Evolutionary conservation across 2,888 invertebrate species (phyloP), one percentile per base, ranked within the genome.

Genomic region (Philereme vetulata): DNA sequence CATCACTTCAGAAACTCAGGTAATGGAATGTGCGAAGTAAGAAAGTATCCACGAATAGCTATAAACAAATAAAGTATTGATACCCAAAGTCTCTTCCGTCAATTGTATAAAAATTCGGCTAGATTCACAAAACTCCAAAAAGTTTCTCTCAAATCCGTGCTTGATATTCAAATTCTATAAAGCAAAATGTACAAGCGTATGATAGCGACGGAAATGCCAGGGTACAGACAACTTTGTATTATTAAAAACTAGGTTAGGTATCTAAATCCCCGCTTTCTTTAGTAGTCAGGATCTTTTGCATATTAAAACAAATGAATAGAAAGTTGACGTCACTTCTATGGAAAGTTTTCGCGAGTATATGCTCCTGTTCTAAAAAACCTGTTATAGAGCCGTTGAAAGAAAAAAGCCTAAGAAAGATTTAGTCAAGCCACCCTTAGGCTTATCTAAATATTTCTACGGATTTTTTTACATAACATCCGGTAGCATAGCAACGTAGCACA

Each of bases 1-100:
- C 80, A 94, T 97, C 57, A 96, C 96, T 0, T 96, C 95, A 4
- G 97, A 97, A 82, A 94, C 95, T 58, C 93, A 94, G 86, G 94
- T 94, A 72, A 34, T 47, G 5, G 9, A 40, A 43, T 44, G 21
- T 21, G 4, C 21, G 21, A 54, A 38, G 9, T 46, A 36, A 32
- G 11, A 49, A 36, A 56, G 11, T 44, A 45, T 4, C 7, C 36
- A 49, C 4, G 38, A 44, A 10, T 21, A 21, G 21, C 38, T 45
- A 44, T 44, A 36, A 51, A 53, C 38, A 51, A 53, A 54, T 38
- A 38, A 38, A 38, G 38, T 38, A 4, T 38, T 8, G 5, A 8
- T 8, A 38, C 8, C 38, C 38, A 36, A 8, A 33, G 40, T 43
- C 38, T 38, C 33, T 38, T 50, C 44, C 42, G 42, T 10, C 48